Conservation (phyloP, 2,797 vertebrate species). For the Urosaurus nigricauda region DNA sequence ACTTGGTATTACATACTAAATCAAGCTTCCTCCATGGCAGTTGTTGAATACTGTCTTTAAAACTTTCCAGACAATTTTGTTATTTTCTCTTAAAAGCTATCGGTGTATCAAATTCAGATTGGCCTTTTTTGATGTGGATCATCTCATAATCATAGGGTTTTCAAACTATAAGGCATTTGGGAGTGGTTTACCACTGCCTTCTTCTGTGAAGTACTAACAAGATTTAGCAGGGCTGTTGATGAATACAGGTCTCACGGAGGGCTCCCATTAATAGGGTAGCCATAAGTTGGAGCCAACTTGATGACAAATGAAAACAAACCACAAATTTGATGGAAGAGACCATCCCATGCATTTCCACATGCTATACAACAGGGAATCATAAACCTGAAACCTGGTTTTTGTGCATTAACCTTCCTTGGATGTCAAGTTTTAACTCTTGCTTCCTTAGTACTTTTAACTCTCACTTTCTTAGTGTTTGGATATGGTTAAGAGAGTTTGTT, state of each 20-base stretch:
- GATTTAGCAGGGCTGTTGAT: no score
- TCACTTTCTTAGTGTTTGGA: background rate
- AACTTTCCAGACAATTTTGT: background rate
- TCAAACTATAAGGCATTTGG: no score
- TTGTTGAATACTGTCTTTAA: conserved; percentile 3
- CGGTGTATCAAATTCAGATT: background rate
- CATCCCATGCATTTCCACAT: background rate
- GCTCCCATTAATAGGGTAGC: no score
- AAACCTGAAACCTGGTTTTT: background rate
- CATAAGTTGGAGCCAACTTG: no score
- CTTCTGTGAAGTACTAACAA: no score
- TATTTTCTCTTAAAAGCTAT: background rate
- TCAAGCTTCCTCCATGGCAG: background rate
- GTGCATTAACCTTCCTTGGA: background rate
- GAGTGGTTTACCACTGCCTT: no score
- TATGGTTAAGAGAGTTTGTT: background rate
- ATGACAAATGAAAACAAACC: no score
- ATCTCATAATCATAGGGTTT: no score
- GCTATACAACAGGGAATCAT: background rate
- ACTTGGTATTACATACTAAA: background rate
- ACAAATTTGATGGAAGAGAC: background rate
- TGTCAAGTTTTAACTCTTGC: background rate
- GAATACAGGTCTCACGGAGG: no score
- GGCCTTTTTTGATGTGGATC: background rate
- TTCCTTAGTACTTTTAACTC: background rate